Evolutionary conservation across 2,888 invertebrate species (phyloP), one percentile per base, ranked within the genome.

Genomic region (Tubulanus polymorphus): DNA sequence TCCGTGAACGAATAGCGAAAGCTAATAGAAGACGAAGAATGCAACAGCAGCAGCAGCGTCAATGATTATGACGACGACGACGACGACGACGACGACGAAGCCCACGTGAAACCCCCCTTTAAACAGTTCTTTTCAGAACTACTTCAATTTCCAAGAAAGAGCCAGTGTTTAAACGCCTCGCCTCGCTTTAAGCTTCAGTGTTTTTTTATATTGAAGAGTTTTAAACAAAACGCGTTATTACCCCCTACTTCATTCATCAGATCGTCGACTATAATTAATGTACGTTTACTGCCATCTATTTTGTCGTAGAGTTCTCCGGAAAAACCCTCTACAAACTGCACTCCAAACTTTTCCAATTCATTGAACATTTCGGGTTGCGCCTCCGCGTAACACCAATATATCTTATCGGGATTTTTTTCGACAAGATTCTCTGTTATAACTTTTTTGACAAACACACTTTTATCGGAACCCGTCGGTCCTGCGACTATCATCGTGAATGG

Each of bases 381-480:
- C 20, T 18, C 41, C 23, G 20, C 41, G 15, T 41, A 41, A 41
- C 18, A 41, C 41, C 41, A 41, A 23, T 41, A 41, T 20, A 41
- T 41, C 5, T 41, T 15, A 41, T 41, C 41, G 5, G 23, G 6
- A 20, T 41, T 41, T 8, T 18, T 18, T 8, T 41, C 6, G 41
- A 41, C 18, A 41, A 41, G 23, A 41, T 41, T 23, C 15, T 41
- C 41, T 15, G 23, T 8, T 5, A 59, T 32, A 37, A 56, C 45
- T 8, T 27, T 46, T 28, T 29, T 54, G 0, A 46, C 37, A 56
- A 56, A 57, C 46, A 18, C 6, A 3, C 55, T 57, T 37, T 60
- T 60, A 6, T 57, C 57, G 18, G 32, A 48, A 28, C 57, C 54
- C 23, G 57, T 57, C 5, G 50, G 48, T 18, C 54, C 56, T 2